Conservation (phyloP, 2,797 vertebrate species). For the Coilia nasus region DNA sequence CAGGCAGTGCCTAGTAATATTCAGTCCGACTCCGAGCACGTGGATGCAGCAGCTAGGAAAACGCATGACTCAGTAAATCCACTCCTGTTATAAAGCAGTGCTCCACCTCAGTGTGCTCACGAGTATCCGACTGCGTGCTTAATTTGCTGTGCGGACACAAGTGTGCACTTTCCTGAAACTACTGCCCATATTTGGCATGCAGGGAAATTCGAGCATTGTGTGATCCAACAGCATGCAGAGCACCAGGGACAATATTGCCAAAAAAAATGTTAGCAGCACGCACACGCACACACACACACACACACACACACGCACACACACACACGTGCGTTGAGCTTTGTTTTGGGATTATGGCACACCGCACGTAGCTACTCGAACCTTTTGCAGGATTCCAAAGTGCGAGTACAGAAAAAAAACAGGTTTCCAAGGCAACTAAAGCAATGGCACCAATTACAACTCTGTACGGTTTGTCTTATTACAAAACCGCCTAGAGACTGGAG, state of each 20-base stretch:
- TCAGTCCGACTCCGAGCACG: neutral
- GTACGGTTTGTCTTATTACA: slow-evolving; percentile 45
- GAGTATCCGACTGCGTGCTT: neutral
- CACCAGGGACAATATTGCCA: neutral
- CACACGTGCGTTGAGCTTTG: neutral
- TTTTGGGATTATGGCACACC: slow-evolving; percentile 28
- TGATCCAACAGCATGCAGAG: neutral
- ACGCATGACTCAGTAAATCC: neutral
- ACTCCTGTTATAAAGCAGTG: neutral
- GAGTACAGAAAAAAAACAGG: slow-evolving; percentile 4
- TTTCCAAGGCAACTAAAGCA: slow-evolving; percentile 57
- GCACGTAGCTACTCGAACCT: slow-evolving; percentile 38
- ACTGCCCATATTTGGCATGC: slow-evolving; percentile 2
- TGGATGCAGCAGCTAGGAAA: neutral
- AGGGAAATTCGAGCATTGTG: slow-evolving; percentile 21
- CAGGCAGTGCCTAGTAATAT: neutral
- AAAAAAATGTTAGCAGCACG: neutral
- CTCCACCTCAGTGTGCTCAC: neutral
- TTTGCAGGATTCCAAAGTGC: slow-evolving; percentile 45
- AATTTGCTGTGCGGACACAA: slow-evolving; percentile 4
- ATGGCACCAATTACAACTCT: slow-evolving; percentile 51
- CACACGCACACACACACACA: too few species aligned
- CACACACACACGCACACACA: too few species aligned
- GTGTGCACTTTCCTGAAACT: neutral
- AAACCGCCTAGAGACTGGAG: slow-evolving; percentile 49